These are phyloP conservation scores for Takifugu ocellatus DNA, from an alignment of 2,797 vertebrate genomes.

Conservation along the genomic window DNA sequence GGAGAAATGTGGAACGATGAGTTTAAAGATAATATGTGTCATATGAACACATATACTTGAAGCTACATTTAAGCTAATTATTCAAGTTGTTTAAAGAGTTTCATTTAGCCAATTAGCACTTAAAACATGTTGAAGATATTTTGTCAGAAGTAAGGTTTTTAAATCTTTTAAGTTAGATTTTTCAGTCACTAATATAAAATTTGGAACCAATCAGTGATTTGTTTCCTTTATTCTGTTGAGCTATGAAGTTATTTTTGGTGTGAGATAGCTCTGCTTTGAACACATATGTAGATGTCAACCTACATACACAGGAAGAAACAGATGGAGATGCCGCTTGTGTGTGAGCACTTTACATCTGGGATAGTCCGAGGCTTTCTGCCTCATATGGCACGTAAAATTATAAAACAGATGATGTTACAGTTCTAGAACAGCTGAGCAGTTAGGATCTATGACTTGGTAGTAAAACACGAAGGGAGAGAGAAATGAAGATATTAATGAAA, in stretches of 20 bases:
- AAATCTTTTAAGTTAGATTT: no score
- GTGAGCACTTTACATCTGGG: conserved; percentile 32
- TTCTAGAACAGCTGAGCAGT: conserved; percentile 4
- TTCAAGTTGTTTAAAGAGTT: neutral
- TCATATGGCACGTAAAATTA: conserved; percentile 27
- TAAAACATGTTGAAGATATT: no score
- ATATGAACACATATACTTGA: no score
- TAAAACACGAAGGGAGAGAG: conserved; percentile 6
- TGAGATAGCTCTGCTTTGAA: neutral
- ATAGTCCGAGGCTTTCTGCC: conserved; percentile 26
- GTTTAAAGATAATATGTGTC: neutral
- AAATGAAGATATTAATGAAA: neutral
- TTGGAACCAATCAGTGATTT: no score
- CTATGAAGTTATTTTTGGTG: neutral
- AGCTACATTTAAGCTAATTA: no score
- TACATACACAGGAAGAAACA: conserved; percentile 49
- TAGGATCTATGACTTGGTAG: neutral
- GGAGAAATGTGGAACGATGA: neutral
- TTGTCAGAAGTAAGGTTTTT: no score
- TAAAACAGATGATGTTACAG: conserved; percentile 12
- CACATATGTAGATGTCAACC: conserved; percentile 10
- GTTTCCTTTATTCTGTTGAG: no score
- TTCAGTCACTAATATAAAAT: no score
- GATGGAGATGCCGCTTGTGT: conserved; percentile 44
- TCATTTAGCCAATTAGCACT: no score